Evolutionary conservation across 2,113 vertebrate species (phyloP), one percentile per base, ranked within the genome.

Genomic region (Spea multiplicata): DNA sequence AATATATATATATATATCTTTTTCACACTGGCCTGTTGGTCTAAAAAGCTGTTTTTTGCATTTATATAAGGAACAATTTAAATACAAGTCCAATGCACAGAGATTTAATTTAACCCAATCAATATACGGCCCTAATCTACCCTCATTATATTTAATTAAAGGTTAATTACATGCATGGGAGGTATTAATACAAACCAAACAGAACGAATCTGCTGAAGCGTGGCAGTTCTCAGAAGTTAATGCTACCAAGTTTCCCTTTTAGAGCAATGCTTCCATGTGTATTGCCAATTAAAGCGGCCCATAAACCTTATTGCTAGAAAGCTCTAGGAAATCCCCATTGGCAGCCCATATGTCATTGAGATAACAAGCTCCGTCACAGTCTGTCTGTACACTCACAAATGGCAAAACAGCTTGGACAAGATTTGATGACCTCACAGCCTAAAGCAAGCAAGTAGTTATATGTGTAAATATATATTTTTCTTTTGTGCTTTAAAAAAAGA

Each of bases 221-320:
- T 73, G 61, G 46, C 59, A 73, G 62, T 67, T 30, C 44, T 46
- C 44, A 57, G 44, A 73, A 66, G 44, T 79, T 48, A 14, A 62
- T 13, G 49, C 44, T 16, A 64, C 53, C 49, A 48, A 55, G 71
- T 49, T 64, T 48, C n/a, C 48, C 70, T 62, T 73, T 73, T 55
- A 55, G 57, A 30, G 45, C 52, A 53, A 57, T 72, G 66, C 7
- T 84, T 83, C 87, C 81, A 85, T 73, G 52, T 73, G 69, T 61
- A 68, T 73, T 67, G 30, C 62, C 84, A 88, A 85, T 90, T 86
- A 90, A 85, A 70, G 0, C 0, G 75, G 74, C 83, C 61, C 52
- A 71, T 81, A 88, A 88, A 87, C 75, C 78, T 71, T 75, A 80
- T 74, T 76, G 81, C 59, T n/a, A 55, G 57, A 79, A 4, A 53